Percentiles rank a stretch among this genome's conserved stretches.
These are phyloP conservation scores for Leucoma salicis DNA, from an alignment of 2,888 invertebrate genomes.

Conservation along the genomic window DNA sequence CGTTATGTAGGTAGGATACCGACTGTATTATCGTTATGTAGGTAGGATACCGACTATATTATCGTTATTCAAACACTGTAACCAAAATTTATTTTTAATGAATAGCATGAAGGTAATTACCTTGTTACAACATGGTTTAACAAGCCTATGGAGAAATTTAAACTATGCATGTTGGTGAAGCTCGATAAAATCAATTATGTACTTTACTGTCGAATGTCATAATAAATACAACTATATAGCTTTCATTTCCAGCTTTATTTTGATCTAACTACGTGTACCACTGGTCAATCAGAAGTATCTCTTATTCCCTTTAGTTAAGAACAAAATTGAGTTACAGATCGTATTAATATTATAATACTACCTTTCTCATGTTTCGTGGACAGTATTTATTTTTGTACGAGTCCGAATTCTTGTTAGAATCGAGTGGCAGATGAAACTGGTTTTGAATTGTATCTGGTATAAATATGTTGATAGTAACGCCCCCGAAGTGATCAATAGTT, in stretches of 20 bases:
- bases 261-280: conserved; percentile 50
- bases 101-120: conserved; percentile 54
- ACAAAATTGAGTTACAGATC: conserved; percentile 52
- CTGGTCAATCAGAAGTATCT: conserved; percentile 50
- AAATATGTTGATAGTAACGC: conserved; percentile 75
- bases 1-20: conserved; percentile 15
- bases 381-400: conserved; percentile 78
- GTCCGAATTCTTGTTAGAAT: conserved; percentile 79
- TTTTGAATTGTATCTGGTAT: conserved; percentile 71
- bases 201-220: conserved; percentile 76
- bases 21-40: conserved; percentile 27
- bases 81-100: conserved; percentile 52
- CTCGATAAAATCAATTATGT: conserved; percentile 76
- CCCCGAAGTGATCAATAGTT: conserved; percentile 63
- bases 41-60: conserved; percentile 22
- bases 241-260: conserved; percentile 58
- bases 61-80: conserved; percentile 40
- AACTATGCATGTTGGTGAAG: conserved; percentile 59
- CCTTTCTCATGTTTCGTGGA: conserved; percentile 76
- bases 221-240: conserved; percentile 74
- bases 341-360: conserved; percentile 58
- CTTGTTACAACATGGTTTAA: conserved; percentile 40
- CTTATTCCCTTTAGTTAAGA: conserved; percentile 55
- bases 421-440: conserved; percentile 68
- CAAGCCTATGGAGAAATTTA: conserved; percentile 52